phyloP scores from a whole-genome alignment of 2,797 vertebrate species.

The Labroides dimidiatus region DNA sequence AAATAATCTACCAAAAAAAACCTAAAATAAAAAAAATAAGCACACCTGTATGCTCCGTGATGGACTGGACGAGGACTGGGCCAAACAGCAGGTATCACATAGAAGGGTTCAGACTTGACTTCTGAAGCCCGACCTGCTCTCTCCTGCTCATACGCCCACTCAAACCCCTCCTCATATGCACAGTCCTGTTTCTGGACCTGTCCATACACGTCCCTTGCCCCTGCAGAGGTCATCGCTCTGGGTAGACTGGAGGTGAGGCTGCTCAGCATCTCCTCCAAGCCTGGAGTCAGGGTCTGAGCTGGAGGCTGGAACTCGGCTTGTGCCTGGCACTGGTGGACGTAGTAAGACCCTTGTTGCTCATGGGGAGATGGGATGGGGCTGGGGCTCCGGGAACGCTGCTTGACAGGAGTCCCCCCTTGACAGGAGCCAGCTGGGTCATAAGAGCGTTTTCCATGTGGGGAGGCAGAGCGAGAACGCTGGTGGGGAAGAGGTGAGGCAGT shows the following conservation, averaged over 20 bases:
- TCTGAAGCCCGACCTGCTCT: constrained; percentile 75
- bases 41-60: constrained; percentile 81
- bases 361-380: constrained; percentile 88
- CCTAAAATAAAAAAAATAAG: too few relatives aligned
- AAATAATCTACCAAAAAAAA: too few relatives aligned
- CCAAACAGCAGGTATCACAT: constrained; percentile 88
- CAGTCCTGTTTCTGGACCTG: constrained; percentile 86
- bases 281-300: constrained; percentile 59
- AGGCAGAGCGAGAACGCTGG: constrained; percentile 92
- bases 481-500: constrained; percentile 84
- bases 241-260: constrained; percentile 79
- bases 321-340: constrained; percentile 51
- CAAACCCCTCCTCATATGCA: constrained; percentile 82
- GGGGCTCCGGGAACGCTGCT: constrained; percentile 91
- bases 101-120: constrained; percentile 83
- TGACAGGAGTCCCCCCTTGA: constrained; percentile 78
- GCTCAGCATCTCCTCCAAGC: constrained; percentile 87
- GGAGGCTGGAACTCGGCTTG: constrained; percentile 45
- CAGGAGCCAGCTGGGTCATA: constrained; percentile 85
- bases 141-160: constrained; percentile 57
- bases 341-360: constrained; percentile 71
- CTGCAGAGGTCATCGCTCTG: constrained; percentile 84
- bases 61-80: constrained; percentile 86
- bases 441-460: constrained; percentile 92
- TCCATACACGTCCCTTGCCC: constrained; percentile 80